These are phyloP conservation scores for Lerista edwardsae DNA, from an alignment of 2,797 vertebrate genomes.

Conservation along the genomic window DNA sequence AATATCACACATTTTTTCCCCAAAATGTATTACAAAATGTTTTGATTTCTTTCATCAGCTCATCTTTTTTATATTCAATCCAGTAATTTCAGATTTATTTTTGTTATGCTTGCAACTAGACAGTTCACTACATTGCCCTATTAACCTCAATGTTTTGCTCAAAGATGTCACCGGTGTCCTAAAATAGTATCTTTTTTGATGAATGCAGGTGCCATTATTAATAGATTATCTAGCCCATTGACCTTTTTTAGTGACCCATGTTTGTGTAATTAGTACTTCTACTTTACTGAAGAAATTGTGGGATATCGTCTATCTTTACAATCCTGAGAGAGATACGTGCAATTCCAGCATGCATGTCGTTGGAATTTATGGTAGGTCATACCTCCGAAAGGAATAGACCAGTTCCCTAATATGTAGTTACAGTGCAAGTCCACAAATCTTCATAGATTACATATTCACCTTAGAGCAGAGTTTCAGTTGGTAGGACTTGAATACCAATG, in stretches of 20 bases:
- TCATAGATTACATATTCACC: not conserved
- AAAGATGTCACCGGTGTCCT: slow-evolving; percentile 14
- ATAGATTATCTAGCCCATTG: slow-evolving; percentile 26
- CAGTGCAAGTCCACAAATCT: not conserved
- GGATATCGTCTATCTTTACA: not conserved
- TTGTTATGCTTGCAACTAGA: slow-evolving; percentile 2
- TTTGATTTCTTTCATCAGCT: not conserved
- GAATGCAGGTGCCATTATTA: slow-evolving; percentile 40
- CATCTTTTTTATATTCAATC: slow-evolving; percentile 17
- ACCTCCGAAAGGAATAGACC: not conserved
- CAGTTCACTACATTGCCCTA: slow-evolving; percentile 28
- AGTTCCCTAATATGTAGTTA: not conserved
- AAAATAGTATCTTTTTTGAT: slow-evolving; percentile 39
- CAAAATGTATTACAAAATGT: not conserved
- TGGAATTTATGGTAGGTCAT: not conserved
- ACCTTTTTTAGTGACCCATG: slow-evolving; percentile 30
- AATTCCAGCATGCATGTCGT: not conserved
- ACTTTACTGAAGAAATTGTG: slow-evolving; percentile 4
- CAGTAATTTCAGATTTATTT: slow-evolving; percentile 36
- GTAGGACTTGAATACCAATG: not conserved
- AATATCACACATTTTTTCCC: not conserved
- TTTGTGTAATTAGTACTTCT: slow-evolving; percentile 38
- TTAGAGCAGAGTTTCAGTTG: not conserved
- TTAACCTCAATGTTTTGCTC: slow-evolving; percentile 29
- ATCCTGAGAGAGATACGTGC: too few relatives aligned